Conservation (phyloP, 1,140 invertebrate genomes). For the Trialeurodes vaporariorum region DNA sequence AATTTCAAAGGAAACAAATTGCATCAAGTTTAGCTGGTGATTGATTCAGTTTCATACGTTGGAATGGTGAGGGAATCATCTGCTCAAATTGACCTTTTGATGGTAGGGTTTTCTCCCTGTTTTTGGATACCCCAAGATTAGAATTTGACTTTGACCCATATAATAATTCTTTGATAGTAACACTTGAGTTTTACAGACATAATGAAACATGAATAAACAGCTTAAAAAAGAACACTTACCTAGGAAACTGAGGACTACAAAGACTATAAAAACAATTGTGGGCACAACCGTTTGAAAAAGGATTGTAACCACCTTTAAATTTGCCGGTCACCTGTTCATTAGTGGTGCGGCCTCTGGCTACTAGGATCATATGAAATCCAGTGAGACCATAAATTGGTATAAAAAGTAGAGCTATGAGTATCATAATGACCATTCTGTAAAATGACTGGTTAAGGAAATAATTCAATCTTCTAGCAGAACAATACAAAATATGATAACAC, state of each 20-base stretch:
- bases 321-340: slow-evolving; percentile 99
- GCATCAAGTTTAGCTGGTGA: no score
- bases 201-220: no score
- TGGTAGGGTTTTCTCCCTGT: no score
- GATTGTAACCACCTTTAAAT: slow-evolving; percentile 94
- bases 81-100: no score
- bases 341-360: slow-evolving; percentile 95
- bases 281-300: slow-evolving; percentile 87
- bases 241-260: slow-evolving; percentile 93
- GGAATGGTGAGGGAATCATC: no score
- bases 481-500: background rate
- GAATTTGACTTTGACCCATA: no score
- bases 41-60: no score
- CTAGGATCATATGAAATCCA: slow-evolving; percentile 93
- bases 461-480: background rate
- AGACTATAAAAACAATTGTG: slow-evolving; percentile 90
- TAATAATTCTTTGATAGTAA: no score
- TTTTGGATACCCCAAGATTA: no score
- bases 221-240: no score
- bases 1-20: no score
- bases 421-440: slow-evolving; percentile 14
- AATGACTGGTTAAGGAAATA: slow-evolving; percentile 12
- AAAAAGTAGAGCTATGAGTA: slow-evolving; percentile 51
- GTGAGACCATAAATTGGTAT: slow-evolving; percentile 96
- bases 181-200: no score